A percentile compares a stretch with the other conserved stretches of the same genome.
These are phyloP conservation scores for Scaptomyza caliginosa DNA, from an alignment of 2,888 invertebrate species.

Conservation along the genomic window DNA sequence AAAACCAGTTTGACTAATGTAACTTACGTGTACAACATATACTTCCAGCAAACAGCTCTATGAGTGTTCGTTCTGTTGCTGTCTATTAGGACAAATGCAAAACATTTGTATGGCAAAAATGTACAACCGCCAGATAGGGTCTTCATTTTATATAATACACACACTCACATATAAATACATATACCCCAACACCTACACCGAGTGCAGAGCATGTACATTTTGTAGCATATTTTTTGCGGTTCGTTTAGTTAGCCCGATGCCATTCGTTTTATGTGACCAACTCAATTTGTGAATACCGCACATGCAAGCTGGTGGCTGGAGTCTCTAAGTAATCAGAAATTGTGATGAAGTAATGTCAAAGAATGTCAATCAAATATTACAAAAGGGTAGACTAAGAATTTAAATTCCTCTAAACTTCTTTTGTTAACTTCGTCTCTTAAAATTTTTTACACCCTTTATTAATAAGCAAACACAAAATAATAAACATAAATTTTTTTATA, in stretches of 20 bases:
- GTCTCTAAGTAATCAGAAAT: conserved; percentile 16
- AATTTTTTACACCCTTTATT: not conserved
- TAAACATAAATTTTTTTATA: not conserved
- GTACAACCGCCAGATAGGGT: conserved; percentile 33
- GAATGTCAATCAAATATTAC: not conserved
- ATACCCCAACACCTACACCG: not conserved
- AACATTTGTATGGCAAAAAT: conserved; percentile 62
- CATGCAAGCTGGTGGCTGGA: conserved; percentile 6
- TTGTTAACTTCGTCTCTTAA: too few relatives aligned
- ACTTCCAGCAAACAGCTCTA: conserved; percentile 17
- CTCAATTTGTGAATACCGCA: conserved; percentile 66
- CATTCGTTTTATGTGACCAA: conserved; percentile 70
- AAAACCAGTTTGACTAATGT: conserved; percentile 69
- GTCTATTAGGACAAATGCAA: conserved; percentile 69
- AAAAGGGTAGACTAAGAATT: too few relatives aligned
- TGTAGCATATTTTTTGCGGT: conserved; percentile 56
- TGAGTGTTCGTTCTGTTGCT: conserved; percentile 13
- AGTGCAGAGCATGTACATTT: conserved; percentile 6
- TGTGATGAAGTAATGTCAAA: conserved; percentile 11
- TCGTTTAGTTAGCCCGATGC: conserved; percentile 64
- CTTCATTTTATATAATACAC: conserved; percentile 45
- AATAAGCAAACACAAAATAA: not conserved
- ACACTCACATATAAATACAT: not conserved
- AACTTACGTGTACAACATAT: conserved; percentile 68
- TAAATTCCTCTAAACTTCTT: not conserved